Conservation (phyloP, 2,797 vertebrate species). For the Trichosurus vulpecula region DNA sequence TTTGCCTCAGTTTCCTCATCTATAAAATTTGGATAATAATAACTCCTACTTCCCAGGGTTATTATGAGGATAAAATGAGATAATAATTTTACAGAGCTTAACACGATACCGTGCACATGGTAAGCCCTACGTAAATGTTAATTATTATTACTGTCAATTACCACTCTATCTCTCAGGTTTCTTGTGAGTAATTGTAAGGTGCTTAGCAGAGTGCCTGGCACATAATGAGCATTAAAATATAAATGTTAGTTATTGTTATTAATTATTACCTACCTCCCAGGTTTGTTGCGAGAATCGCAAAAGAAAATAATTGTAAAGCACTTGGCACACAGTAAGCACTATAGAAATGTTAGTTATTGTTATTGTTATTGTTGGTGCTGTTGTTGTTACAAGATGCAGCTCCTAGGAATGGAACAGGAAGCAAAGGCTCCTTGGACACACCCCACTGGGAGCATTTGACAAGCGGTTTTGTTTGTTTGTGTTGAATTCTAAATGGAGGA, state of each 20-base stretch:
- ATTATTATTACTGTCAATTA: no score
- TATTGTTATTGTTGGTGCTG: no score
- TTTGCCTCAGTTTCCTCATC: neutral
- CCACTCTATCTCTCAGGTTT: no score
- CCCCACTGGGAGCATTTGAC: neutral
- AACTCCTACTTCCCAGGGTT: neutral
- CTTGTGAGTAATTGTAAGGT: neutral
- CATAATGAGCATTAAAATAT: no score
- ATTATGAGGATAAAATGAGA: neutral
- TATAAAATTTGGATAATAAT: neutral
- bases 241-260: no score
- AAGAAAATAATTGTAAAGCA: no score
- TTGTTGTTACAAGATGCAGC: neutral
- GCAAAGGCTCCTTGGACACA: neutral
- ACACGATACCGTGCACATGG: neutral
- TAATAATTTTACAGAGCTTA: neutral
- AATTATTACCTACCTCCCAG: no score
- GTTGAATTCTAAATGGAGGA: neutral
- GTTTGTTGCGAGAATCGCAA: no score
- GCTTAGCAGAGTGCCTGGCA: no score
- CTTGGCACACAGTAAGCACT: no score
- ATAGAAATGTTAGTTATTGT: no score
- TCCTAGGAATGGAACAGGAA: neutral
- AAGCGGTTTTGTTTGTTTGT: conserved; percentile 3
- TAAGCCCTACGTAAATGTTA: neutral